These are phyloP conservation scores for Amphipyra tragopoginis DNA, from an alignment of 2,888 invertebrate species.

Conservation along the genomic window DNA sequence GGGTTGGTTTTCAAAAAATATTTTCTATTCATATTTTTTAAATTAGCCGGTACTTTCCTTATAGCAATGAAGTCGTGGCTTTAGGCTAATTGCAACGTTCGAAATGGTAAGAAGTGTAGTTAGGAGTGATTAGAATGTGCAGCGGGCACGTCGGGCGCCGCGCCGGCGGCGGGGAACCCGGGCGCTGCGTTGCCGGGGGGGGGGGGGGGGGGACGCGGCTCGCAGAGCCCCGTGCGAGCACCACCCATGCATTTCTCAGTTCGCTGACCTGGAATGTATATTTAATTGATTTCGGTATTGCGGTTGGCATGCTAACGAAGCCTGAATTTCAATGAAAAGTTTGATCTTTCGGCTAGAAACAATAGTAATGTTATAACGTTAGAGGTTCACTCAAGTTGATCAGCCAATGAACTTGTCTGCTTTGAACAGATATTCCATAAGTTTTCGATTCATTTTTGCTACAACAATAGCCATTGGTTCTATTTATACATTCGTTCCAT, in stretches of 20 bases:
- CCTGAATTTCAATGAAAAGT: conserved; percentile 70
- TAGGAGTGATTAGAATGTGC: conserved; percentile 54
- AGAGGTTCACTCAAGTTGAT: conserved; percentile 22
- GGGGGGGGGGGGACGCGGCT: conserved; percentile 9
- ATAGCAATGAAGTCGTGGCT: conserved; percentile 1
- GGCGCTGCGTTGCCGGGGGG: conserved; percentile 10
- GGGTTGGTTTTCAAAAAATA: too few species aligned
- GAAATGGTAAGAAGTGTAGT: conserved; percentile 34
- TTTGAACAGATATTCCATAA: conserved; percentile 2
- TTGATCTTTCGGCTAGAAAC: conserved; percentile 66
- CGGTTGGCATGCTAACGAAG: conserved; percentile 72
- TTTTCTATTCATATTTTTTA: too few species aligned
- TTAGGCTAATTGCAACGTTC: conserved; percentile 34
- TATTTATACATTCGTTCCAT: conserved; percentile 1
- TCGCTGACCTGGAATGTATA: conserved; percentile 80
- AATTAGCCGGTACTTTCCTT: conserved; percentile 4
- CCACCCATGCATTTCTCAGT: conserved; percentile 79
- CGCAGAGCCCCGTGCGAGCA: conserved; percentile 53
- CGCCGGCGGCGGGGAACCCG: neutral
- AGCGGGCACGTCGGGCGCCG: conserved; percentile 15
- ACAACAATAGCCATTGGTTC: neutral
- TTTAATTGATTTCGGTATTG: conserved; percentile 83
- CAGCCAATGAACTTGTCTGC: conserved; percentile 15
- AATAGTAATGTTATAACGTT: conserved; percentile 36
- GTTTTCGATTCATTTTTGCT: neutral